These are phyloP conservation scores for Drosophila neonasuta DNA, from an alignment of 2,888 invertebrate genomes.

Conservation along the genomic window DNA sequence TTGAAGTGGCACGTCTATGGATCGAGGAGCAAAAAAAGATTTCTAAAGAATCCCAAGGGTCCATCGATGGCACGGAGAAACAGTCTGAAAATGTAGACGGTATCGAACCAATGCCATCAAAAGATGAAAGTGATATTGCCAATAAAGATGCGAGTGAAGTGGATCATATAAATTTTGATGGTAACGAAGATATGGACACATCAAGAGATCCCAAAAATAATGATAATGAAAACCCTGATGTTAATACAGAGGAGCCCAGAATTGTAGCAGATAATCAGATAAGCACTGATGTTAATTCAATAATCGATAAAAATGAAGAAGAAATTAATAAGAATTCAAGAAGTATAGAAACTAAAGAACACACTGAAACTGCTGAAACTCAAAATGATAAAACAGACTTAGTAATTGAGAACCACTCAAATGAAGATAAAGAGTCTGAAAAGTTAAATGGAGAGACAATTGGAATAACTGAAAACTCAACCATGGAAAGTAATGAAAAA, in stretches of 20 bases:
- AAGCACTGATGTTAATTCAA: not conserved
- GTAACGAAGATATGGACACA: not conserved
- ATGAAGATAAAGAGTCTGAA: not conserved
- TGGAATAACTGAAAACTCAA: not conserved
- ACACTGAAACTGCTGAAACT: not conserved
- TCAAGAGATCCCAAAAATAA: not conserved
- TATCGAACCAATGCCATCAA: not conserved
- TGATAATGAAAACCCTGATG: not conserved
- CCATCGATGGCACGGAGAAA: not conserved
- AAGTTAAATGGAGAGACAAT: not conserved
- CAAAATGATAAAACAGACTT: not conserved
- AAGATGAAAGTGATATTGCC: not conserved
- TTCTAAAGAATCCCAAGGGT: not conserved
- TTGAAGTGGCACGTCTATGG: slow-evolving; percentile 73
- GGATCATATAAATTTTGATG: not conserved
- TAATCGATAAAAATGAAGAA: not conserved
- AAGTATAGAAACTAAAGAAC: slow-evolving; percentile 1
- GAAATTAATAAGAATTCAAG: not conserved
- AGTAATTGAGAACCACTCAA: not conserved
- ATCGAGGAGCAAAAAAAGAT: slow-evolving; percentile 33
- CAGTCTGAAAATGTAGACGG: not conserved
- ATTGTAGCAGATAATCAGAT: too few relatives aligned
- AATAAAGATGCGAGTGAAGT: not conserved
- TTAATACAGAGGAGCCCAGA: not conserved
- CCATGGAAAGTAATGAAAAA: not conserved